Conservation (phyloP, 2,797 vertebrate genomes). For the Discoglossus pictus region DNA sequence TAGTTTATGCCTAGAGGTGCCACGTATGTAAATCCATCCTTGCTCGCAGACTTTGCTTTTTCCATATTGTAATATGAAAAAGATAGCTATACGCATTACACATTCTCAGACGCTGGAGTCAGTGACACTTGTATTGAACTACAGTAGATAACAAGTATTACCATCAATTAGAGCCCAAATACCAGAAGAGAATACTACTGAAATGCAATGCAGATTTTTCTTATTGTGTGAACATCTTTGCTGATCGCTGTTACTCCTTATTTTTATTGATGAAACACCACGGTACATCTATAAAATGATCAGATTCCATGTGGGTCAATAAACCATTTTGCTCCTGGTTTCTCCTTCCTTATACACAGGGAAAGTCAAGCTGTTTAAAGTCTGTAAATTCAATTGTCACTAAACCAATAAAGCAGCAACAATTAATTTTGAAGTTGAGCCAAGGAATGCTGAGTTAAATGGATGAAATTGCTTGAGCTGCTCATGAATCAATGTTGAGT, state of each 20-base stretch:
- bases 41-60: too few species aligned
- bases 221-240: background rate
- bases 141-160: background rate
- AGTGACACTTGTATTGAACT: constrained; percentile 8
- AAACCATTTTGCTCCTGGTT: background rate
- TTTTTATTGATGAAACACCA: background rate
- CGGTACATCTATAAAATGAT: background rate
- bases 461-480: constrained; percentile 1
- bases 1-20: too few species aligned
- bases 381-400: background rate
- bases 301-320: background rate
- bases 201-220: constrained; percentile 4
- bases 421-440: constrained; percentile 10
- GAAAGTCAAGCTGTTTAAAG: constrained; percentile 1
- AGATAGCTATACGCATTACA: constrained; percentile 9
- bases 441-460: constrained; percentile 1
- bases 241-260: background rate
- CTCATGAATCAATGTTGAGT: background rate
- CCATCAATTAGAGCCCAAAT: constrained; percentile 8
- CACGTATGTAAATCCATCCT: too few species aligned
- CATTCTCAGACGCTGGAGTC: constrained; percentile 31
- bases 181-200: background rate
- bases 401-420: constrained; percentile 9
- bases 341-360: background rate
- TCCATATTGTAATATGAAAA: background rate